phyloP scores from a whole-genome alignment of 2,797 vertebrate genomes.

The Vireo griseus region DNA sequence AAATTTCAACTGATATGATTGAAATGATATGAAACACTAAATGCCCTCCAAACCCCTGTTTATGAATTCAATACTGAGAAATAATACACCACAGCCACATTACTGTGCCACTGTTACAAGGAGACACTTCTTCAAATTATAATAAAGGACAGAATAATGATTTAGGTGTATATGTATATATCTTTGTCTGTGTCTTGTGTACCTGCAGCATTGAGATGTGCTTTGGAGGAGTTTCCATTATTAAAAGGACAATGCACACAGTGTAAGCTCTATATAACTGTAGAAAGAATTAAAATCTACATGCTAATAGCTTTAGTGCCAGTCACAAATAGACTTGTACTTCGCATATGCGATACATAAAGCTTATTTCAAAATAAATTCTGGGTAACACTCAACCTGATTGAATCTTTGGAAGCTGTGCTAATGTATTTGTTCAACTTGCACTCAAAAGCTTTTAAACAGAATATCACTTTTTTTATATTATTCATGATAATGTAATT shows the following conservation, averaged over 20 bases:
- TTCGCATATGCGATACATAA: slow-evolving; percentile 50
- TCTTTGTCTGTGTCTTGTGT: neutral
- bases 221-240: neutral
- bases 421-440: slow-evolving; percentile 75
- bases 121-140: slow-evolving; percentile 3
- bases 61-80: neutral
- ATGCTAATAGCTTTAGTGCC: slow-evolving; percentile 66
- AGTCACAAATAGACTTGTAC: slow-evolving; percentile 57
- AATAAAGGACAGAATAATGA: neutral
- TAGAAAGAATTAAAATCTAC: slow-evolving; percentile 71
- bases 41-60: neutral
- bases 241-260: slow-evolving; percentile 9
- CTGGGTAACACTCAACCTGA: slow-evolving; percentile 68
- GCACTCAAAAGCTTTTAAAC: slow-evolving; percentile 74
- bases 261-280: neutral
- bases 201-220: neutral
- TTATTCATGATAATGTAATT: slow-evolving; percentile 76
- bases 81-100: neutral
- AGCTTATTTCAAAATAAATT: slow-evolving; percentile 77
- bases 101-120: neutral
- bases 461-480: slow-evolving; percentile 75
- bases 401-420: slow-evolving; percentile 68
- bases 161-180: neutral
- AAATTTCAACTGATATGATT: neutral
- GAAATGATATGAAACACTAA: neutral